Evolutionary conservation across 2,888 invertebrate genomes (phyloP).

Genomic region (Acheta domesticus): DNA sequence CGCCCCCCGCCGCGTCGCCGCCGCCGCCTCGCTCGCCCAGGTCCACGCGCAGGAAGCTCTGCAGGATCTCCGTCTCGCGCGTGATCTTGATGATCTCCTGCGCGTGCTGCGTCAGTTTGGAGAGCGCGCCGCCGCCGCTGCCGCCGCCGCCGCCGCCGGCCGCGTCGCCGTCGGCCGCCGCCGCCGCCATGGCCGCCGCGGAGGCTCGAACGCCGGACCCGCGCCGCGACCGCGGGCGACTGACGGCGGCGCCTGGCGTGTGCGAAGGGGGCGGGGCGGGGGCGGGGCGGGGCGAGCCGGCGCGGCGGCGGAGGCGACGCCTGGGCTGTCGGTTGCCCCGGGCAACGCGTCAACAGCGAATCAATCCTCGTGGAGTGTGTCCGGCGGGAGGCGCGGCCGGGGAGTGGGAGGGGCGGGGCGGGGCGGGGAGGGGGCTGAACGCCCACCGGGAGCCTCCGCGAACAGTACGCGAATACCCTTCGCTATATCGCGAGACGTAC

Average conservation of each 20-base stretch:
- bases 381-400: neutral
- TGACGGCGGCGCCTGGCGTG: constrained; percentile 24
- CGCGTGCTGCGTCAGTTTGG: constrained; percentile 40
- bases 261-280: neutral
- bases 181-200: neutral
- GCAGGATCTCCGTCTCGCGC: constrained; percentile 70
- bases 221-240: neutral
- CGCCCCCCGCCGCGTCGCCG: constrained; percentile 39
- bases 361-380: constrained; percentile 31
- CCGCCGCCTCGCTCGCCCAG: constrained; percentile 49
- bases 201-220: too few relatives aligned
- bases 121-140: neutral
- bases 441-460: too few relatives aligned
- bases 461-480: too few relatives aligned
- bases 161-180: neutral
- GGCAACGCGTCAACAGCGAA: constrained; percentile 33
- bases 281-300: neutral
- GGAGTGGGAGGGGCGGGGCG: neutral
- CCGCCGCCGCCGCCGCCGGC: neutral
- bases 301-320: constrained; percentile 24
- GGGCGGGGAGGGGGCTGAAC: neutral
- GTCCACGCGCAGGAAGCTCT: constrained; percentile 73
- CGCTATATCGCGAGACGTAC: too few relatives aligned
- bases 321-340: constrained; percentile 28
- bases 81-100: constrained; percentile 63